Conservation (phyloP, 2,888 invertebrate genomes). For the Malthinus flaveolus region DNA sequence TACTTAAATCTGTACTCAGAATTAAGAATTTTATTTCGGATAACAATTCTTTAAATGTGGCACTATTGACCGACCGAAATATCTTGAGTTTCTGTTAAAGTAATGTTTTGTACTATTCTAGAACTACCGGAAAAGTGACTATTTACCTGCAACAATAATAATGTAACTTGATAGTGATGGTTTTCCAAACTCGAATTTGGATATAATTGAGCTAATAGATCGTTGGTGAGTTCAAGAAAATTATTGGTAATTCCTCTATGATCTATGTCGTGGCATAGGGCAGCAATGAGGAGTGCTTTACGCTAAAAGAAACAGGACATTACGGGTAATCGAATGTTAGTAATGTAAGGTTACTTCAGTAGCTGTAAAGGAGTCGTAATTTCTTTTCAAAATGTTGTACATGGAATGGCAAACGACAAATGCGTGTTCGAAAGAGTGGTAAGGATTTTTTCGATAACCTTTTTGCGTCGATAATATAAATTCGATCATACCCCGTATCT, state of each 20-base stretch:
- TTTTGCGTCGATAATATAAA: constrained; percentile 58
- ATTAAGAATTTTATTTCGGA: constrained; percentile 62
- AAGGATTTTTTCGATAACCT: constrained; percentile 60
- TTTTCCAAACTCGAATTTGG: constrained; percentile 62
- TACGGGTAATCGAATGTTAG: background rate
- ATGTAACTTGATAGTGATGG: constrained; percentile 63
- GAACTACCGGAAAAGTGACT: constrained; percentile 15
- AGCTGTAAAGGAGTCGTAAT: constrained; percentile 56
- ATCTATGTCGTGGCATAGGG: constrained; percentile 66
- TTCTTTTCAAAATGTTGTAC: constrained; percentile 59
- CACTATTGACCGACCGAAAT: constrained; percentile 52
- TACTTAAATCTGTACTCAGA: constrained; percentile 62
- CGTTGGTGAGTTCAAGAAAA: constrained; percentile 59
- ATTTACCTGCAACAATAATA: constrained; percentile 62
- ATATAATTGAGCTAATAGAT: constrained; percentile 61
- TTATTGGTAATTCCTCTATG: constrained; percentile 67
- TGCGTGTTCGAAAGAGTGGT: constrained; percentile 67
- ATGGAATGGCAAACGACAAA: constrained; percentile 66
- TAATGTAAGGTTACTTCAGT: constrained; percentile 53
- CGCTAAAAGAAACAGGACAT: constrained; percentile 48
- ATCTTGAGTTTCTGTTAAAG: constrained; percentile 58
- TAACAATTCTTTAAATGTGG: constrained; percentile 54
- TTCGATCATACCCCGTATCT: constrained; percentile 50
- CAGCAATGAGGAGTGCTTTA: constrained; percentile 60
- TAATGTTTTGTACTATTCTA: background rate